Base-by-base conservation (phyloP, 2,797 vertebrate genomes). In the Centroberyx gerrardi region DNA sequence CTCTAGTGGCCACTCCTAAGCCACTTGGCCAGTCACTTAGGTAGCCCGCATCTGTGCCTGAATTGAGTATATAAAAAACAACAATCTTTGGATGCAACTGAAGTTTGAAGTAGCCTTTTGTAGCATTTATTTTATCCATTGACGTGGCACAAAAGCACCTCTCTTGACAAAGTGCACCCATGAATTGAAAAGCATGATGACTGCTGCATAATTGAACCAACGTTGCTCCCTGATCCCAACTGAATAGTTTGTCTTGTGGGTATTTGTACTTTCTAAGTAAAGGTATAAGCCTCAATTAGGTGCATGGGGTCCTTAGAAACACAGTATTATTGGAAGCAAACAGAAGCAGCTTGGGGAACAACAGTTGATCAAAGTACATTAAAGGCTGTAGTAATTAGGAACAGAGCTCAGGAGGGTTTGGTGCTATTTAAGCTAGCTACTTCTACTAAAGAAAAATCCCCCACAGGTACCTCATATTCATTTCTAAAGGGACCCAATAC, bases 291-390 rank as follows among this genome's bases (percentile, higher is more conserved):
- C 85, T 90, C 86, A 87, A 83, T 90, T 88, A 92, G 81, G 48
- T 46, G 68, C 63, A 22, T 0, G 0, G 15, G 75, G 84, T 67
- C 80, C 83, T 87, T 88, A 76, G 91, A 90, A 84, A 90, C 90
- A 54, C 65, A n/a, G 5, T 80, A 88, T 73, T 87, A 83, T 90
- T 90, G 91, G 90, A 89, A 82, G 81, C 90, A 94, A 94, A 94
- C 90, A 93, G 63, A 78, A 27, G 85, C 70, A 84, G 81, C 84
- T 72, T 13, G 14, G 89, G 89, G 85, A 84, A 75, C 72, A 54
- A 81, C 63, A 77, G 76, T 80, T 51, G 36, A 75, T 69, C 66
- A 75, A 78, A 69, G 76, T 68, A 12, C 58, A 64, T 46, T 10
- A 15, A 74, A 79, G 62, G 62, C 38, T 69, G 28, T 52, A 62